phyloP scores from a whole-genome alignment of 2,797 vertebrate genomes.

The Gadopsis marmoratus region DNA sequence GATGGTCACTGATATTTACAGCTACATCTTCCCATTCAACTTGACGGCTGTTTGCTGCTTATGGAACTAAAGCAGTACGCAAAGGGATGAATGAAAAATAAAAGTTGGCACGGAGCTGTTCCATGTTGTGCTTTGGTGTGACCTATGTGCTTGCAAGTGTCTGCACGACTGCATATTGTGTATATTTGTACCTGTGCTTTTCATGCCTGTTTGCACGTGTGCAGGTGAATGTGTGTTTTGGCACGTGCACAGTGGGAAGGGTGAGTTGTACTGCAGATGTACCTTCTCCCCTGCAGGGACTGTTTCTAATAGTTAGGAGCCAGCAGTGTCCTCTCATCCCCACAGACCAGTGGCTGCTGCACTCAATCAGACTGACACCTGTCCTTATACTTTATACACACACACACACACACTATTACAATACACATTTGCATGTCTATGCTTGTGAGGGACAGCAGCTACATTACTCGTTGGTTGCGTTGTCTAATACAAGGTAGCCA shows the following conservation, averaged over 20 bases:
- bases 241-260: background rate
- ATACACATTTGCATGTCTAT: background rate
- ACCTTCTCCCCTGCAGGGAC: slow-evolving; percentile 11
- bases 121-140: background rate
- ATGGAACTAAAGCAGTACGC: background rate
- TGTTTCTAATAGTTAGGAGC: slow-evolving; percentile 19
- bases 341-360: slow-evolving; percentile 21
- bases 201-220: background rate
- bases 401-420: background rate
- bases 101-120: background rate
- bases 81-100: background rate
- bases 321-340: slow-evolving; percentile 34
- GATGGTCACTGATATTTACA: slow-evolving; percentile 3
- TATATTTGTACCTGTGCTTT: background rate
- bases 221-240: background rate
- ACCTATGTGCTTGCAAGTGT: background rate
- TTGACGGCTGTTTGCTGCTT: background rate
- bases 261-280: slow-evolving; percentile 42
- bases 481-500: background rate
- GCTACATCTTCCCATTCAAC: background rate
- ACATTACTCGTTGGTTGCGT: background rate
- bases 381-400: background rate
- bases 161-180: background rate
- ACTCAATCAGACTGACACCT: slow-evolving; percentile 23
- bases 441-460: background rate